phyloP scores from a whole-genome alignment of 2,113 vertebrate species.

The Lamprotornis superbus region DNA sequence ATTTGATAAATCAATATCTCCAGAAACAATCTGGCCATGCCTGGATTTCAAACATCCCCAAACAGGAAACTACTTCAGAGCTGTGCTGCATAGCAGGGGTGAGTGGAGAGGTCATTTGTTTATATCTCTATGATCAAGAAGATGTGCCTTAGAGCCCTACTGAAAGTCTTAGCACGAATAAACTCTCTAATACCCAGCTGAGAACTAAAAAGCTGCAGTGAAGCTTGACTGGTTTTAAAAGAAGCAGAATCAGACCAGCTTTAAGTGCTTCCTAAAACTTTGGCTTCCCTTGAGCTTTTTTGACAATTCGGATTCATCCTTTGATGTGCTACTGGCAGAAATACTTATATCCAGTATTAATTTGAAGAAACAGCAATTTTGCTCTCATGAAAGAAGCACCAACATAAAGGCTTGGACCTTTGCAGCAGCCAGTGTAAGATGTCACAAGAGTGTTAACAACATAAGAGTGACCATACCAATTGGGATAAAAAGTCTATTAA shows the following conservation, averaged over 20 bases:
- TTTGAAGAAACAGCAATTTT: not conserved
- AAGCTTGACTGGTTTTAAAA: not conserved
- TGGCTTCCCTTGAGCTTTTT: not conserved
- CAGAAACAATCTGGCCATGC: not conserved
- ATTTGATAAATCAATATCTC: not conserved
- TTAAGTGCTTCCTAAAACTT: not conserved
- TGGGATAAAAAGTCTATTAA: not conserved
- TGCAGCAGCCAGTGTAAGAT: not conserved
- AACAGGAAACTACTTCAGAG: not conserved
- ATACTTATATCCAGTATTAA: not conserved
- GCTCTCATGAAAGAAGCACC: not conserved
- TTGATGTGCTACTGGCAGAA: not conserved
- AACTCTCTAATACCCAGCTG: not conserved
- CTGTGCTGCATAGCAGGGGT: not conserved
- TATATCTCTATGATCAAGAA: not conserved
- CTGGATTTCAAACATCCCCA: not conserved
- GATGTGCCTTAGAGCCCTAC: not conserved
- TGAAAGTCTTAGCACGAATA: not conserved
- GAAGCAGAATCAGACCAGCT: not conserved
- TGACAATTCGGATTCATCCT: not conserved
- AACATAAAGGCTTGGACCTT: not conserved
- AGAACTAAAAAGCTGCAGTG: not conserved
- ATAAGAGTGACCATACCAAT: fast-evolving
- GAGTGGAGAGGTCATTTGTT: not conserved
- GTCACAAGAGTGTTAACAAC: not conserved